Conservation (phyloP, 37 sponge, comb jelly and placozoan species). For the Petrosia ficiformis region DNA sequence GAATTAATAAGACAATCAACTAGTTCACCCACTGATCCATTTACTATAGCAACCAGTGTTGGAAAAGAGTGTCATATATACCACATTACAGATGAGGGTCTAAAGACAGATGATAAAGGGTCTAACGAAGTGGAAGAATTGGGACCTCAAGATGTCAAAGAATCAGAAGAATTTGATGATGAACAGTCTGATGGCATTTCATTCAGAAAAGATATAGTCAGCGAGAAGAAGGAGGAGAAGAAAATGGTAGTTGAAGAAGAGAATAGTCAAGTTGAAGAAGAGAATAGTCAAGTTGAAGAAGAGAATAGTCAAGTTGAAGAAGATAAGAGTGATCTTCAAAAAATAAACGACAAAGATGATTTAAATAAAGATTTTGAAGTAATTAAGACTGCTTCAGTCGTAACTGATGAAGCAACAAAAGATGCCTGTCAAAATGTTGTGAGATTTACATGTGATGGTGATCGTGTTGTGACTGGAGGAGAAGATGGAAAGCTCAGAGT, state of each 20-base stretch:
- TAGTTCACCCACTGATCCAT: background rate
- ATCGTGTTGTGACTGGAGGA: slow-evolving; percentile 62
- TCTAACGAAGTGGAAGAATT: background rate
- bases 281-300: background rate
- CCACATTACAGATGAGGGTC: background rate
- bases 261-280: slow-evolving; percentile 2
- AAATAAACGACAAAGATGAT: background rate
- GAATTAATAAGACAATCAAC: background rate
- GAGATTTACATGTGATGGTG: slow-evolving; percentile 44
- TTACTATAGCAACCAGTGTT: background rate
- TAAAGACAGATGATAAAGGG: background rate
- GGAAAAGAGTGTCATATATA: background rate
- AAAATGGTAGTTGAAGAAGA: background rate
- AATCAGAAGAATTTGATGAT: background rate
- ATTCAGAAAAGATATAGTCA: background rate
- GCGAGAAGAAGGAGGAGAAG: background rate
- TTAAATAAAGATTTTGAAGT: background rate
- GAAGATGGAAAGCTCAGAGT: slow-evolving; percentile 57
- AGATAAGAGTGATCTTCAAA: background rate
- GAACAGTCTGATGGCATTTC: no score
- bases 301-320: background rate
- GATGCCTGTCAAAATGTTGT: slow-evolving; percentile 58
- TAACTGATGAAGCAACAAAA: background rate
- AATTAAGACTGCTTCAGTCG: slow-evolving; percentile 41
- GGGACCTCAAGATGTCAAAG: background rate